Conservation (phyloP, 2,888 invertebrate species). For the Drosophila macrospina region DNA sequence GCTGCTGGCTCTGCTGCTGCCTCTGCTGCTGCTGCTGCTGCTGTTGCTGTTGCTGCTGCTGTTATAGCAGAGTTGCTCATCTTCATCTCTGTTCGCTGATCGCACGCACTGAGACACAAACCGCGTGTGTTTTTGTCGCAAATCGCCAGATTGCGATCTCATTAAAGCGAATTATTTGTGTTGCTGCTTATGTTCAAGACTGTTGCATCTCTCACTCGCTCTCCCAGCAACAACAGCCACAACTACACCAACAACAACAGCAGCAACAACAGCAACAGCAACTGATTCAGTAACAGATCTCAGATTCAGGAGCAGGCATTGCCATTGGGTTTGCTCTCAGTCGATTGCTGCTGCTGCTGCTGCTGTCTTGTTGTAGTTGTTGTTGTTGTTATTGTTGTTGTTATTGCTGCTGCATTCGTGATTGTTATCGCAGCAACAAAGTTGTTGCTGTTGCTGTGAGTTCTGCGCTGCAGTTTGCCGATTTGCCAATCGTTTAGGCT, state of each 20-base stretch:
- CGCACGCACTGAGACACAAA: constrained; percentile 65
- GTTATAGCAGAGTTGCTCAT: constrained; percentile 57
- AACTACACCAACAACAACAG: constrained; percentile 3
- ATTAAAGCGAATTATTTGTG: constrained; percentile 84
- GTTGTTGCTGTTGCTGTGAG: constrained; percentile 51
- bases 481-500: constrained; percentile 65
- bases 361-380: too few relatives aligned
- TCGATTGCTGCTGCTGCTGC: constrained; percentile 34
- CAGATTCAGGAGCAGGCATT: constrained; percentile 51
- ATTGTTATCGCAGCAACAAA: constrained; percentile 77
- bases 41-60: constrained; percentile 17
- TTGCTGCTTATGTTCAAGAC: constrained; percentile 81
- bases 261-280: constrained; percentile 10
- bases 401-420: constrained; percentile 62
- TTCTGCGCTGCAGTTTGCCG: constrained; percentile 50
- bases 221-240: constrained; percentile 27
- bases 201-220: constrained; percentile 71
- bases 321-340: constrained; percentile 48
- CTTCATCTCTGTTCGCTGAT: constrained; percentile 63
- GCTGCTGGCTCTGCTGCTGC: constrained; percentile 8
- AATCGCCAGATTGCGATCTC: constrained; percentile 83
- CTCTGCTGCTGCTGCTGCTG: constrained; percentile 19
- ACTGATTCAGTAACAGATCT: constrained; percentile 22
- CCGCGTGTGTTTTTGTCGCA: constrained; percentile 78
- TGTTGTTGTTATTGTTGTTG: constrained; percentile 22